Evolutionary conservation across 2,888 invertebrate genomes (phyloP).

Genomic region (Diaperis boleti): DNA sequence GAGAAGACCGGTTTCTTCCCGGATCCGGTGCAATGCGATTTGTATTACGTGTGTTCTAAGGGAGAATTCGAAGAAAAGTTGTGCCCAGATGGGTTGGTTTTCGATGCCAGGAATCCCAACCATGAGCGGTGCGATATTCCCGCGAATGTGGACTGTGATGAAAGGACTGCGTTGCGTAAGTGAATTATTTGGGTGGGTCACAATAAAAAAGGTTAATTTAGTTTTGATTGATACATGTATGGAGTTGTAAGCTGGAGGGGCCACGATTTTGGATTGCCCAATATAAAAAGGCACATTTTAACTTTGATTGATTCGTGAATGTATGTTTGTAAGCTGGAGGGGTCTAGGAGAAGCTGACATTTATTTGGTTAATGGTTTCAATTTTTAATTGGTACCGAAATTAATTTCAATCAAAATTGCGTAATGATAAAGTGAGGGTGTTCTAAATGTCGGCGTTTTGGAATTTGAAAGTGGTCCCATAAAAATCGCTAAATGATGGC

Average conservation of each 20-base stretch:
- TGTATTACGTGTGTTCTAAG: constrained; percentile 80
- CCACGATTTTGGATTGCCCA: no score
- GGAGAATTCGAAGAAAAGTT: constrained; percentile 75
- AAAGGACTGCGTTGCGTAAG: constrained; percentile 28
- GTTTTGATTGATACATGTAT: no score
- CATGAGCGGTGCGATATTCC: constrained; percentile 83
- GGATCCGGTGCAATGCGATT: constrained; percentile 82
- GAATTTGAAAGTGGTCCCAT: background rate
- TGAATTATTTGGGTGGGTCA: constrained; percentile 11
- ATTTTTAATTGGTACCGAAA: no score
- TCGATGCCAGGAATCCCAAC: constrained; percentile 78
- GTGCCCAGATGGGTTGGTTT: constrained; percentile 85
- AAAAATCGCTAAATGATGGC: no score
- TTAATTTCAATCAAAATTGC: background rate
- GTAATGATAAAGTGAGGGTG: no score
- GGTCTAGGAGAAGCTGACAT: no score
- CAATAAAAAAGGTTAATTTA: no score
- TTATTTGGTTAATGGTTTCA: no score
- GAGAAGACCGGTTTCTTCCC: constrained; percentile 80
- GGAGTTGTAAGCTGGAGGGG: no score
- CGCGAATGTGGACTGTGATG: constrained; percentile 79
- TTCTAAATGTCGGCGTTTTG: background rate
- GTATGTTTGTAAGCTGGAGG: no score
- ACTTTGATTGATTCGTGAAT: no score
- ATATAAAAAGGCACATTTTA: no score